Conservation (phyloP, 2,113 vertebrate genomes). For the Gallinago undulata region DNA sequence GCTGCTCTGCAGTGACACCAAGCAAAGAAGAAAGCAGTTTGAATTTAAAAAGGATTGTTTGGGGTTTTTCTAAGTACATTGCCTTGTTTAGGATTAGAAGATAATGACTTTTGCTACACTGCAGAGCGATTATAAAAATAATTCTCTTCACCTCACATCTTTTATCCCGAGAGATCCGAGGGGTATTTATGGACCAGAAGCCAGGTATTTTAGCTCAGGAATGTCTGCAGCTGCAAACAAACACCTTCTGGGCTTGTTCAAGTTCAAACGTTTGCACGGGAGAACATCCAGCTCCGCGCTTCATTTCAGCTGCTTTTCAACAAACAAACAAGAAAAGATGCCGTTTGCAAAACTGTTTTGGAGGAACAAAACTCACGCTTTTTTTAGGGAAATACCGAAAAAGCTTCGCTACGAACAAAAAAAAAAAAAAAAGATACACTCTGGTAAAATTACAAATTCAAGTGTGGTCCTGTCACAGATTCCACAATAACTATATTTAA, state of each 20-base stretch:
- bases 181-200: neutral
- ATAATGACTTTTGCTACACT: neutral
- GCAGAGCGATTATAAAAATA: conserved; percentile 8
- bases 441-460: neutral
- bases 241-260: neutral
- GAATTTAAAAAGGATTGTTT: neutral
- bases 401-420: neutral
- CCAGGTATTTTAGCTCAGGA: conserved; percentile 17
- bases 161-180: conserved; percentile 32
- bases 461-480: neutral
- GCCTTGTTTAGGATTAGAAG: neutral
- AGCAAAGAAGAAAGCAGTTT: neutral
- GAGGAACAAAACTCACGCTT: neutral
- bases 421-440: neutral
- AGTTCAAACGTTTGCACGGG: neutral
- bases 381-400: neutral
- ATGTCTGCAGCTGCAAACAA: neutral
- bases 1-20: neutral
- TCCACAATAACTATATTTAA: neutral
- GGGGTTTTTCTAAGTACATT: neutral
- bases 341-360: neutral
- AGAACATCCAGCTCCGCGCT: neutral
- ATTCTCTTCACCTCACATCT: conserved; percentile 7
- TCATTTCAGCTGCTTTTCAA: neutral
- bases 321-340: neutral